Evolutionary conservation across 2,888 invertebrate genomes (phyloP).

Genomic region (Laothoe populi): DNA sequence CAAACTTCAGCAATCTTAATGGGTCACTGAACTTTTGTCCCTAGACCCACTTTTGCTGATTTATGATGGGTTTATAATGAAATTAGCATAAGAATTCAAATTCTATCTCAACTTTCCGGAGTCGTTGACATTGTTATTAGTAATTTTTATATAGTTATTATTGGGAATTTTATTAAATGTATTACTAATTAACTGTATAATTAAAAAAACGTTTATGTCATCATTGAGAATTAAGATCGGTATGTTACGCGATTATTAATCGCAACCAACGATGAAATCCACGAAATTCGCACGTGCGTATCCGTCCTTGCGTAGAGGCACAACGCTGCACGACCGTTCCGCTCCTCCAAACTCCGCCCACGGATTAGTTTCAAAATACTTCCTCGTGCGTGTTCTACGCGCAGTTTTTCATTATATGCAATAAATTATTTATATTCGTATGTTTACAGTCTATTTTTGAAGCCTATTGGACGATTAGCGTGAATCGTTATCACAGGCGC

Average conservation of each 20-base stretch:
- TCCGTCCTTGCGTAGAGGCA: constrained; percentile 50
- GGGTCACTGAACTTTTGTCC: constrained; percentile 2
- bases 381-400: constrained; percentile 63
- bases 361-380: constrained; percentile 62
- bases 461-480: background rate
- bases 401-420: constrained; percentile 38
- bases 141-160: background rate
- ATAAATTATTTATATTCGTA: constrained; percentile 30
- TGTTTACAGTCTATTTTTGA: constrained; percentile 15
- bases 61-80: background rate
- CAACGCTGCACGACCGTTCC: constrained; percentile 62
- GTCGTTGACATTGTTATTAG: background rate
- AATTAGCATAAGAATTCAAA: constrained; percentile 14
- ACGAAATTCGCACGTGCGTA: constrained; percentile 22
- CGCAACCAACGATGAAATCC: background rate
- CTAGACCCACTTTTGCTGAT: background rate
- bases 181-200: no score
- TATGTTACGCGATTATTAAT: background rate
- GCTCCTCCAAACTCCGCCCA: constrained; percentile 67
- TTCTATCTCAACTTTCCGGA: background rate
- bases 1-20: constrained; percentile 5
- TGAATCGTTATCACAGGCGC: background rate
- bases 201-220: no score
- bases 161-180: no score
- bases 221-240: no score